phyloP scores from a whole-genome alignment of 2,888 invertebrate genomes.

The Tipula lateralis region DNA sequence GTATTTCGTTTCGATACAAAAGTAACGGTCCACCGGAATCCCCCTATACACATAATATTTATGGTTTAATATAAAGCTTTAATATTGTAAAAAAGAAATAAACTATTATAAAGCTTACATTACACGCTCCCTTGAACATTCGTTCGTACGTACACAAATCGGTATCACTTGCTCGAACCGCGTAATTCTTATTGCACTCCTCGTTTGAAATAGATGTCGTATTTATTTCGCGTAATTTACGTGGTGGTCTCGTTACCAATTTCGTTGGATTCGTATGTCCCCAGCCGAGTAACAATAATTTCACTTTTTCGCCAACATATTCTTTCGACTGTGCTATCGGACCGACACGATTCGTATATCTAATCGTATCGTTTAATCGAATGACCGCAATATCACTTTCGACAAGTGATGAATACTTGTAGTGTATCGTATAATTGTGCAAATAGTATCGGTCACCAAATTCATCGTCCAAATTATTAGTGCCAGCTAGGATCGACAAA shows the following conservation, averaged over 20 bases:
- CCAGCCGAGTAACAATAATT: neutral
- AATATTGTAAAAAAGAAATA: neutral
- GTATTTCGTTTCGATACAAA: neutral
- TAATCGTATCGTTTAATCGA: neutral
- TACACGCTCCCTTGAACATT: conserved; percentile 31
- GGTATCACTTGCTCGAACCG: neutral
- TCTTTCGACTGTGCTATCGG: neutral
- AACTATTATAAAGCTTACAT: conserved; percentile 13
- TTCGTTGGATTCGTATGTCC: neutral
- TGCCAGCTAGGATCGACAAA: neutral
- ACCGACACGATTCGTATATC: neutral
- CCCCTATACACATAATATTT: conserved; percentile 28
- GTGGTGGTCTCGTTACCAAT: neutral
- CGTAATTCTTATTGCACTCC: neutral
- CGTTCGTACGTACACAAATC: conserved; percentile 29
- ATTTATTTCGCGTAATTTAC: neutral
- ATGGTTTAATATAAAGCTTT: neutral
- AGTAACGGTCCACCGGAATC: conserved; percentile 32
- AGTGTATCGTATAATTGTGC: neutral
- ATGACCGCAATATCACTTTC: neutral
- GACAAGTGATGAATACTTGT: neutral
- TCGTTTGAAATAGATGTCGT: neutral
- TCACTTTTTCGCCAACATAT: neutral
- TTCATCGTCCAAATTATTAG: neutral
- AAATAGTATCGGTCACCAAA: neutral